phyloP scores from a whole-genome alignment of 2,888 invertebrate species.

The Phortica magna region DNA sequence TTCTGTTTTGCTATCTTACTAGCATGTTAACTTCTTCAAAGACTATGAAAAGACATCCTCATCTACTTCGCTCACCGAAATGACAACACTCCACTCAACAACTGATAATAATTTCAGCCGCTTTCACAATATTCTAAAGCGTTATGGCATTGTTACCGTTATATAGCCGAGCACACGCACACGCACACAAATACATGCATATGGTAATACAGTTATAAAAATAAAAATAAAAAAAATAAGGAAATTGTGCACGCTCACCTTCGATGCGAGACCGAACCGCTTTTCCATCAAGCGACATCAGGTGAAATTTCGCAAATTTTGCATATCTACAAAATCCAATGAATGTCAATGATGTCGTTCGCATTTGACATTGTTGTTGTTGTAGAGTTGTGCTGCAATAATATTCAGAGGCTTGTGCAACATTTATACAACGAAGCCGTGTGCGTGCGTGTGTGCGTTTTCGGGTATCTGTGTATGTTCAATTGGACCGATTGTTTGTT shows the following conservation, averaged over 20 bases:
- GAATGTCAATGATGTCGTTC: conserved; percentile 68
- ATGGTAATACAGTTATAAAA: background rate
- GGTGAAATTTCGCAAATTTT: conserved; percentile 64
- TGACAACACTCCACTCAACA: too few species aligned
- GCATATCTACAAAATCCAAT: conserved; percentile 63
- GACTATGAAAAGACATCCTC: too few species aligned
- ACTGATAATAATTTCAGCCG: too few species aligned
- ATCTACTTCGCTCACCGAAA: too few species aligned
- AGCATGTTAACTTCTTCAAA: too few species aligned
- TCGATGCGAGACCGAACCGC: conserved; percentile 1
- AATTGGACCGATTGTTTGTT: conserved; percentile 7
- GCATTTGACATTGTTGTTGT: background rate
- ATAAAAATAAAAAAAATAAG: background rate
- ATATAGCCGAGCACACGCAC: background rate
- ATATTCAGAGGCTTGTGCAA: conserved; percentile 20
- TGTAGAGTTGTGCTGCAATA: conserved; percentile 10
- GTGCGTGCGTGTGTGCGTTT: conserved; percentile 37
- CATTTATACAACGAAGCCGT: background rate
- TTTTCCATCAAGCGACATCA: conserved; percentile 52
- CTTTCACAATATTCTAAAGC: too few species aligned
- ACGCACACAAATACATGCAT: background rate
- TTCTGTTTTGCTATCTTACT: too few species aligned
- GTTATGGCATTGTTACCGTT: background rate
- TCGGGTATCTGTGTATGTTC: conserved; percentile 36
- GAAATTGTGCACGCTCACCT: background rate